phyloP scores from a whole-genome alignment of 2,113 vertebrate genomes.

The Loxodonta africana region DNA sequence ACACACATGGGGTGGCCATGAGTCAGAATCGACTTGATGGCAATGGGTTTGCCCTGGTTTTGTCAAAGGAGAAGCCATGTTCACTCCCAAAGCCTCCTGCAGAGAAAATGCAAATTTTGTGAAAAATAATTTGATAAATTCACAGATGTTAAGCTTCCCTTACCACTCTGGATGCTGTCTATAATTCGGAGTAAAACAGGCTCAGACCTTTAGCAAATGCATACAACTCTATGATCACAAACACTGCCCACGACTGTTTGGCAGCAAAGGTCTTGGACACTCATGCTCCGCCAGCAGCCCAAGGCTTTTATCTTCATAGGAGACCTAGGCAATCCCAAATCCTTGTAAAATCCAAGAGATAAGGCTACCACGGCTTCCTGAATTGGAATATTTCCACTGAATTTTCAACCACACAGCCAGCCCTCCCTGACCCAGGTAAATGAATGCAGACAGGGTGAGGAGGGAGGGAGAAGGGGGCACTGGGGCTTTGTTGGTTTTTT shows the following conservation, averaged over 20 bases:
- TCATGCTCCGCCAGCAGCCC: background rate
- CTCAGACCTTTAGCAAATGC: background rate
- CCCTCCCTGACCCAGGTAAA: background rate
- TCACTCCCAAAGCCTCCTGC: background rate
- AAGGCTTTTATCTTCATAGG: background rate
- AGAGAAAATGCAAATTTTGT: background rate
- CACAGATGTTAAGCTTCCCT: background rate
- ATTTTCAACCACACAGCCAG: background rate
- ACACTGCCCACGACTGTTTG: background rate
- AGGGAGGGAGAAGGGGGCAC: no score
- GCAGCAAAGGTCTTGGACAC: background rate
- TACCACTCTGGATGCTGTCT: background rate
- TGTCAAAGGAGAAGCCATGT: background rate
- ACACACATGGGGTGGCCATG: background rate
- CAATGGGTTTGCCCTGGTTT: background rate
- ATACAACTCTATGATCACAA: background rate
- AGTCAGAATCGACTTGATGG: background rate
- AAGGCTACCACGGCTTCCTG: background rate
- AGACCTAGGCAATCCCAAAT: background rate
- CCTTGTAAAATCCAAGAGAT: background rate
- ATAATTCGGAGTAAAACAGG: background rate
- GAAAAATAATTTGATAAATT: background rate
- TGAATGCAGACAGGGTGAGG: background rate
- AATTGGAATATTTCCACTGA: background rate
- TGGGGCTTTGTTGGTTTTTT: background rate